Base-by-base conservation (phyloP, 2,888 invertebrate species). In the Agrenia bidenticulata region DNA sequence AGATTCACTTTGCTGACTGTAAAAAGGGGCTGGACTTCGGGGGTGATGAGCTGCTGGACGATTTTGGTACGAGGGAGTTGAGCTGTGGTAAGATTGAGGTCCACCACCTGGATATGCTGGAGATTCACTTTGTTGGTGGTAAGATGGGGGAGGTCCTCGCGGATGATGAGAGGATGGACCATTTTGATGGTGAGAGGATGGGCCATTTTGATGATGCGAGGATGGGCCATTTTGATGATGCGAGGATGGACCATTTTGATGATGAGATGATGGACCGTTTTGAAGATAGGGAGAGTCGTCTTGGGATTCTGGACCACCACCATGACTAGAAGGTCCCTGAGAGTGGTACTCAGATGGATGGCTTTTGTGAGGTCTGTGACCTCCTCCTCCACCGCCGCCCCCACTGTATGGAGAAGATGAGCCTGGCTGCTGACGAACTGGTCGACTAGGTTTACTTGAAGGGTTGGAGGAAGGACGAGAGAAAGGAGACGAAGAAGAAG, bases 361-460 rank as follows among this genome's bases (percentile, higher is more conserved):
- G n/a, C n/a, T n/a, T n/a, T n/a, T n/a, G n/a, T 32, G 15, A 5
- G 45, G 45, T 45, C 45, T 45, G 45, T 5, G 15, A n/a, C 45
- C 19, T 15, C n/a, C n/a, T 15, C n/a, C n/a, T n/a, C 2, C 2
- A 45, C n/a, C 5, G 15, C 45, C n/a, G 4, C 9, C 5, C n/a
- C 45, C n/a, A 11, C 45, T n/a, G 45, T 11, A 45, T 4, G 45
- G 45, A 15, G 45, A 45, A 5, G 9, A 5, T 45, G 15, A n/a
- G 4, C 51, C 51, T 51, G 51, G 51, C 21, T 51, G 51, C 21
- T 51, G 51, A 17, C 51, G 23, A 13, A 51, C 51, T 51, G 19
- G 51, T 9, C 45, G 45, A 45, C 51, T 51, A 19, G 45, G 15
- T 45, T 17, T 19, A 45, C 45, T 23, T 21, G 13, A 15, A 17